Evolutionary conservation across 2,888 invertebrate species (phyloP).

Genomic region (Drosophila fungiperda): DNA sequence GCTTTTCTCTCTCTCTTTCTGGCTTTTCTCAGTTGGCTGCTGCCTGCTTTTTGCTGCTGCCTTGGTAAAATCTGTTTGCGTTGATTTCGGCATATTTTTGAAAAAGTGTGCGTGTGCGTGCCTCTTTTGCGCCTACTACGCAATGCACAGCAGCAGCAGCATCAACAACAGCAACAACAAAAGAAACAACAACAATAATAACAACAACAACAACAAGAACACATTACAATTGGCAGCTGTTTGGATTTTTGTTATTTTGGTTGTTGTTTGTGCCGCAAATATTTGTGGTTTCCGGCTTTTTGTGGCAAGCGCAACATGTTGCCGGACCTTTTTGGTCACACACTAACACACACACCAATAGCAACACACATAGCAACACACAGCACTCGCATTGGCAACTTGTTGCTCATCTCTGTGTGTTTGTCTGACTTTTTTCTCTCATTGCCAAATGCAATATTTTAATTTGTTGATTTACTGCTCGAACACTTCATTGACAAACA

Average conservation of each 20-base stretch:
- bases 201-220: conserved; percentile 3
- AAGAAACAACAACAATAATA: conserved; percentile 3
- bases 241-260: conserved; percentile 32
- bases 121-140: conserved; percentile 61
- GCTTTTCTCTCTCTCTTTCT: conserved; percentile 16
- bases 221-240: conserved; percentile 12
- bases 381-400: conserved; percentile 32
- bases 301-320: conserved; percentile 74
- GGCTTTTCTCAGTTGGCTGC: conserved; percentile 6
- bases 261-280: conserved; percentile 68
- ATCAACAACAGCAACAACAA: conserved; percentile 9
- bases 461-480: conserved; percentile 72
- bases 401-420: conserved; percentile 45
- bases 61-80: conserved; percentile 81
- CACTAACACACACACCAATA: conserved; percentile 26
- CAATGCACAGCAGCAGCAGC: conserved; percentile 36
- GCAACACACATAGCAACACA: conserved; percentile 11
- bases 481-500: conserved; percentile 50
- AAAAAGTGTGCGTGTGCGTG: conserved; percentile 61
- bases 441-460: conserved; percentile 59
- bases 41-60: conserved; percentile 57
- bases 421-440: conserved; percentile 17
- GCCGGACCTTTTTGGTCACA: conserved; percentile 52
- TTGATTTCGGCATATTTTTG: conserved; percentile 81
- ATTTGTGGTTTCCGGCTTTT: conserved; percentile 80